These are phyloP conservation scores for Drosophila phalerata DNA, from an alignment of 2,888 invertebrate genomes.

Conservation along the genomic window DNA sequence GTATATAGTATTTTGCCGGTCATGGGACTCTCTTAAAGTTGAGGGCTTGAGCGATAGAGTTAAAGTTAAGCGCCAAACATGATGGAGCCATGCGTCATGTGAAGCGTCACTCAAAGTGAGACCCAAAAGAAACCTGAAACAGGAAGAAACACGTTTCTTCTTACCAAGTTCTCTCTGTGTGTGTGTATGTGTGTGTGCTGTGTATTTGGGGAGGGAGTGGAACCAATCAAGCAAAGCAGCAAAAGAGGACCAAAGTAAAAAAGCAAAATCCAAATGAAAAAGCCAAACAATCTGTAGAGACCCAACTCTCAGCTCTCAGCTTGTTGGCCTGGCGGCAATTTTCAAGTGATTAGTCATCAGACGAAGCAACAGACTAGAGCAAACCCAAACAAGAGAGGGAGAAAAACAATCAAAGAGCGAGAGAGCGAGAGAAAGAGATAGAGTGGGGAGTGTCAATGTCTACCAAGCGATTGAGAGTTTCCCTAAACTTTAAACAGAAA, in stretches of 20 bases:
- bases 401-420: slow-evolving; percentile 1
- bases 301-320: slow-evolving; percentile 27
- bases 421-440: neutral
- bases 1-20: slow-evolving; percentile 31
- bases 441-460: slow-evolving; percentile 11
- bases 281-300: slow-evolving; percentile 55
- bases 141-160: slow-evolving; percentile 70
- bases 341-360: slow-evolving; percentile 77
- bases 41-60: slow-evolving; percentile 36
- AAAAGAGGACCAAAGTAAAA: slow-evolving; percentile 65
- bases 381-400: slow-evolving; percentile 22
- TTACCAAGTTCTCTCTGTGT: slow-evolving; percentile 11
- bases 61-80: slow-evolving; percentile 56
- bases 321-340: slow-evolving; percentile 66
- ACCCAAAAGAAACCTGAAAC: slow-evolving; percentile 63
- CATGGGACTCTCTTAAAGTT: slow-evolving; percentile 13
- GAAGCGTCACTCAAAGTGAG: slow-evolving; percentile 62
- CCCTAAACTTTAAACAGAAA: slow-evolving; percentile 12
- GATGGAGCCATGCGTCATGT: slow-evolving; percentile 66
- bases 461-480: slow-evolving; percentile 11
- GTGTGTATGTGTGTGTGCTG: slow-evolving; percentile 11
- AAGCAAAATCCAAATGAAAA: slow-evolving; percentile 50
- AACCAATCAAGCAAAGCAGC: slow-evolving; percentile 71
- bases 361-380: slow-evolving; percentile 35
- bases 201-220: slow-evolving; percentile 59